Evolutionary conservation across 2,888 invertebrate species (phyloP), one percentile per base, ranked within the genome.

Genomic region (Chrysina gloriosa): DNA sequence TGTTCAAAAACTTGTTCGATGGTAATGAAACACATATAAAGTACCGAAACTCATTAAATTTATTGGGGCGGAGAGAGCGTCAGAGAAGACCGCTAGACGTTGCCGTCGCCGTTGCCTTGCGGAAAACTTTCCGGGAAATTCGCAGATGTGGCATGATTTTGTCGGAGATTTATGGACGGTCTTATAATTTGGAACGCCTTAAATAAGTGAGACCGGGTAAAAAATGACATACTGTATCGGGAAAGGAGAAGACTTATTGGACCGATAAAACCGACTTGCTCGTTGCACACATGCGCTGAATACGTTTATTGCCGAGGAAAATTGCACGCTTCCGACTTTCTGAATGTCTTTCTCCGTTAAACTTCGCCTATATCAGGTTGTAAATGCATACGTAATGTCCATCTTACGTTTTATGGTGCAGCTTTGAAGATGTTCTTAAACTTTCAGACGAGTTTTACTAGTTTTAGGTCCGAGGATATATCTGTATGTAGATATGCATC

Each of bases 1-100:
- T 66, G 66, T 66, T 66, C 66, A 66, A 66, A 66, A 66, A 66
- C 66, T 66, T 66, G 56, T 31, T 45, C 66, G 66, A 56, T 45
- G 56, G 56, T 56, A 54, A 56, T 66, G 66, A 66, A 66, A 66
- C 66, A 66, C 58, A 56, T 56, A 66, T 66, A 66, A 66, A 66
- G 66, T 56, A 56, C 66, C 66, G 25, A 56, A 56, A 52, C 66
- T 66, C 66, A 66, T 66, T 66, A 66, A 66, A 66, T 66, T 66
- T 66, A 66, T 66, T 54, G 66, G 31, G 48, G 31, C 66, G 29
- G 56, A 27, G 65, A n/a, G 14, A 36, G 29, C 56, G 56, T 31
- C 21, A 58, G 36, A 58, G 36, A 21, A 29, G 50, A 64, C 29
- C 50, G n/a, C 14, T n/a, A 9, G 39, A 39, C 11, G 2, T 39